Percentiles rank a stretch among this genome's conserved stretches.
These are phyloP conservation scores for Hyles vespertilio DNA, from an alignment of 1,140 invertebrate genomes.

Conservation along the genomic window DNA sequence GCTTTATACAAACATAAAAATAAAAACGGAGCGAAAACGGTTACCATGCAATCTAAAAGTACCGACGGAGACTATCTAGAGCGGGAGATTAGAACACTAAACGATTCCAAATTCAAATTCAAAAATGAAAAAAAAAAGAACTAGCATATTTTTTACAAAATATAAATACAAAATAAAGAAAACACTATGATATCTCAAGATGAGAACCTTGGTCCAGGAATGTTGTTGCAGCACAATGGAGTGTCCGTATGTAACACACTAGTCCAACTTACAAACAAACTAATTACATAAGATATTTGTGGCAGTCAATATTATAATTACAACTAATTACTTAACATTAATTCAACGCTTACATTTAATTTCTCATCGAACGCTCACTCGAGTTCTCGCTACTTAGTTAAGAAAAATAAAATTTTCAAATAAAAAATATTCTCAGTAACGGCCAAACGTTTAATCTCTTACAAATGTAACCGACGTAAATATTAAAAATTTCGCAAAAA, in stretches of 20 bases:
- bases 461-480: constrained; percentile 73
- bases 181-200: constrained; percentile 15
- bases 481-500: constrained; percentile 73
- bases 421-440: constrained; percentile 69
- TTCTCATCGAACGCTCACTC: constrained; percentile 51
- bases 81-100: too few relatives aligned
- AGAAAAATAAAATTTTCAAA: constrained; percentile 64
- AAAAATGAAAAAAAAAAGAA: too few relatives aligned
- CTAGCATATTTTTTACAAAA: too few relatives aligned
- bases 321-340: constrained; percentile 53
- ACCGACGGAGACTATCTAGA: too few relatives aligned
- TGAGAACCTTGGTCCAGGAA: constrained; percentile 53
- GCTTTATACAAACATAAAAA: too few relatives aligned
- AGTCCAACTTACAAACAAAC: constrained; percentile 37
- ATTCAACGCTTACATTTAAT: constrained; percentile 44
- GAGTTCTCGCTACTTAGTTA: constrained; percentile 45
- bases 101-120: too few relatives aligned
- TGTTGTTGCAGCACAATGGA: constrained; percentile 40
- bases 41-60: too few relatives aligned
- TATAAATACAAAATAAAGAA: too few relatives aligned
- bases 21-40: too few relatives aligned
- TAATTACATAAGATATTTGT: constrained; percentile 42
- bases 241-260: constrained; percentile 40
- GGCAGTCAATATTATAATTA: constrained; percentile 47
- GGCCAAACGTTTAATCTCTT: constrained; percentile 69